These are phyloP conservation scores for Ornithoptera alexandrae DNA, from an alignment of 2,888 invertebrate species.

Conservation along the genomic window DNA sequence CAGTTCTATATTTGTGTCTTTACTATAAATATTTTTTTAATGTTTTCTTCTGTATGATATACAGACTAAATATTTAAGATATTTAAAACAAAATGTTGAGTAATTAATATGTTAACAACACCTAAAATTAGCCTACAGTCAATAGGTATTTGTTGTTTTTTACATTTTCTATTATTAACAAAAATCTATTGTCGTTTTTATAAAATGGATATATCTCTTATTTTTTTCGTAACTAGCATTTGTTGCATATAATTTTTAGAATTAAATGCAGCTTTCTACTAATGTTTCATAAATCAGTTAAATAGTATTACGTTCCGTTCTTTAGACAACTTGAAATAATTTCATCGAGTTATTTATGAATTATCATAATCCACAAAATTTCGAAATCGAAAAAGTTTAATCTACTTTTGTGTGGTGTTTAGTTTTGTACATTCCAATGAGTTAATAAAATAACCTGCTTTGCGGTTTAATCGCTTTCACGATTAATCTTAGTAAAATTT, in stretches of 20 bases:
- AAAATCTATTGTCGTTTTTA: not conserved
- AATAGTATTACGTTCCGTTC: not conserved
- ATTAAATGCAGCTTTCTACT: not conserved
- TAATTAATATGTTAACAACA: not conserved
- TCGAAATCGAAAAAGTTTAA: not conserved
- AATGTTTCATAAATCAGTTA: not conserved
- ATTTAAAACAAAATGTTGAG: not conserved
- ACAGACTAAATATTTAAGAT: not conserved
- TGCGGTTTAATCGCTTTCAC: constrained; percentile 65
- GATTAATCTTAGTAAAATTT: constrained; percentile 51
- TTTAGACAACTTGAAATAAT: not conserved
- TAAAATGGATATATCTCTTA: not conserved
- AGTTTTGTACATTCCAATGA: not conserved
- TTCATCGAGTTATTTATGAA: not conserved
- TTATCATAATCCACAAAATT: not conserved
- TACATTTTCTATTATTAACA: not conserved
- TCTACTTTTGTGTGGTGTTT: not conserved
- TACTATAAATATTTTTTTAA: not conserved
- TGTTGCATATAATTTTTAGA: not conserved
- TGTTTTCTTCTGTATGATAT: not conserved
- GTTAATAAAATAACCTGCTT: constrained; percentile 58
- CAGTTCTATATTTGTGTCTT: too few species aligned
- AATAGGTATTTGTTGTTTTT: not conserved
- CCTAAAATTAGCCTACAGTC: not conserved
- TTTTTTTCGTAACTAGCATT: not conserved